Evolutionary conservation across 1,140 invertebrate genomes (phyloP).

Genomic region (Hetaerina americana): DNA sequence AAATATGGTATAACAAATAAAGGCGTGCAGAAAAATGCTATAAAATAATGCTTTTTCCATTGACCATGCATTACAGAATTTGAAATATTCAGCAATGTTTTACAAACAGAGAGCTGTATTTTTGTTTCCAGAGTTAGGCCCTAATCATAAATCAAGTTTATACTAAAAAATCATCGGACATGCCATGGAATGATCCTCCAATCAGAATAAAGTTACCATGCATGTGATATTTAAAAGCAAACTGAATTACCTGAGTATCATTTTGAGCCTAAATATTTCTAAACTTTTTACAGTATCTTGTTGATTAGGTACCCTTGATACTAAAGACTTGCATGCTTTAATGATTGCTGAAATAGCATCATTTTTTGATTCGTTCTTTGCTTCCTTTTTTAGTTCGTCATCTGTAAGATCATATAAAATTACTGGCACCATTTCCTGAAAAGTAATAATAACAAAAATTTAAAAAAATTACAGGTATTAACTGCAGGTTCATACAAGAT

Average conservation of each 20-base stretch:
- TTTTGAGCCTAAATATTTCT: slow-evolving; percentile 91
- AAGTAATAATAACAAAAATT: slow-evolving; percentile 17
- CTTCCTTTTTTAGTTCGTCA: slow-evolving; percentile 92
- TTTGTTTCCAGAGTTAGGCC: too few species aligned
- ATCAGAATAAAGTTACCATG: too few species aligned
- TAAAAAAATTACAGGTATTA: neutral
- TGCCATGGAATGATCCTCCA: too few species aligned
- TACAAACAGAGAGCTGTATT: too few species aligned
- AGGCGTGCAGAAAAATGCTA: too few species aligned
- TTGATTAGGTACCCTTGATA: slow-evolving; percentile 60
- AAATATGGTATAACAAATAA: too few species aligned
- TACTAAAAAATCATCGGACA: too few species aligned
- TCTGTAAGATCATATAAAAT: slow-evolving; percentile 91
- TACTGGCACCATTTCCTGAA: slow-evolving; percentile 77
- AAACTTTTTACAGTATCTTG: slow-evolving; percentile 76
- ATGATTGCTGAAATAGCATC: slow-evolving; percentile 85
- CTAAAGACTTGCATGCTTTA: slow-evolving; percentile 76
- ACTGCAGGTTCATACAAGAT: neutral
- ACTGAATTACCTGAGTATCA: slow-evolving; percentile 59
- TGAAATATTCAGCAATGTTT: too few species aligned
- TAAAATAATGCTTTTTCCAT: too few species aligned
- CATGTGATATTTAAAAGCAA: too few species aligned
- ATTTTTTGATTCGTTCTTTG: slow-evolving; percentile 89
- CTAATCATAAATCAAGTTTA: too few species aligned
- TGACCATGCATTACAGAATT: too few species aligned